Conservation (phyloP, 2,888 invertebrate genomes). For the Pteria penguin region DNA sequence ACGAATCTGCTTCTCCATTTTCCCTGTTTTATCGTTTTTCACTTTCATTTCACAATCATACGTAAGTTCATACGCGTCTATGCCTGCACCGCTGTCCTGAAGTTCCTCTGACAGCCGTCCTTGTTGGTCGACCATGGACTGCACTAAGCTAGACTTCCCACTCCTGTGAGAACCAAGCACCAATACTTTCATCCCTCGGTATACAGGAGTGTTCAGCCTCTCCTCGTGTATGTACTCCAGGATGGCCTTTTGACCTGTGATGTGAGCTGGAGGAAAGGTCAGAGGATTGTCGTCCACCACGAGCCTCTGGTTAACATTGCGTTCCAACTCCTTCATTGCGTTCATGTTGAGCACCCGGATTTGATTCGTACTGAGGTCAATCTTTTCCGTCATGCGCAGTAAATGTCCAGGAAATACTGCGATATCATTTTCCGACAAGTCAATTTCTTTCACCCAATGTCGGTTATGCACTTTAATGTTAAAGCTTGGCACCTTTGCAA, state of each 20-base stretch:
- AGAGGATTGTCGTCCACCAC: slow-evolving; percentile 74
- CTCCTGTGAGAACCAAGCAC: slow-evolving; percentile 67
- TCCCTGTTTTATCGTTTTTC: slow-evolving; percentile 31
- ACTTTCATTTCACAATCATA: slow-evolving; percentile 55
- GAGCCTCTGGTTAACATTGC: slow-evolving; percentile 64
- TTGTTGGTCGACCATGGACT: slow-evolving; percentile 77
- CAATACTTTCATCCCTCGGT: slow-evolving; percentile 70
- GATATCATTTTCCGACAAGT: slow-evolving; percentile 76
- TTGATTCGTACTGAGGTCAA: slow-evolving; percentile 74
- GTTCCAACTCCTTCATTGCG: slow-evolving; percentile 73
- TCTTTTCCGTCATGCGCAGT: slow-evolving; percentile 69
- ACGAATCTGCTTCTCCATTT: slow-evolving; percentile 19
- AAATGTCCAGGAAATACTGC: slow-evolving; percentile 77
- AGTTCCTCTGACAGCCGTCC: slow-evolving; percentile 70
- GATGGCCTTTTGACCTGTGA: slow-evolving; percentile 75
- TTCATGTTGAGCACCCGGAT: slow-evolving; percentile 70
- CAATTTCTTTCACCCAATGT: slow-evolving; percentile 68
- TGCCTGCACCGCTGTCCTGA: slow-evolving; percentile 68
- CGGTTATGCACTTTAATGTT: slow-evolving; percentile 65
- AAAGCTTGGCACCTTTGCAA: slow-evolving; percentile 73
- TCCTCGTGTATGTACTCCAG: slow-evolving; percentile 76
- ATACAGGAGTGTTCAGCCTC: slow-evolving; percentile 68
- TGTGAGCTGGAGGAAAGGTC: slow-evolving; percentile 72
- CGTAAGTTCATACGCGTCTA: slow-evolving; percentile 72
- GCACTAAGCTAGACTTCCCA: slow-evolving; percentile 74